Base-by-base conservation (phyloP, 2,888 invertebrate genomes). In the Drosophila macrothrix region DNA sequence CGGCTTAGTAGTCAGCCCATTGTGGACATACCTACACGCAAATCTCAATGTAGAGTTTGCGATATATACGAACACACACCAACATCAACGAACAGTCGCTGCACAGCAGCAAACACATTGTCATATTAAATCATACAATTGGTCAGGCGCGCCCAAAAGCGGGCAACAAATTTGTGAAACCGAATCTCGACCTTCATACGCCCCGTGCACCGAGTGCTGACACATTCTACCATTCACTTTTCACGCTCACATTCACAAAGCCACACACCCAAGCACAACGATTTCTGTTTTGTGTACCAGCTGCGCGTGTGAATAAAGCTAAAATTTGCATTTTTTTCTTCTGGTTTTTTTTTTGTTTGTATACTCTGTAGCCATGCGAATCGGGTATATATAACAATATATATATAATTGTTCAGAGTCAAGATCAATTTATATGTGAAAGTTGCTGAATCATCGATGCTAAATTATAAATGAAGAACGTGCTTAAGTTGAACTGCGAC, bases 161-260 rank as follows among this genome's bases (percentile, higher is more conserved):
- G 62, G 67, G 58, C 65, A 68, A 68, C 76, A 76, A 79, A 78
- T 78, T 78, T 64, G 75, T 68, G 68, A 71, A 76, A 63, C 78
- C 75, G 68, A 78, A 78, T 43, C 76, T 62, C 73, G 73, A 67
- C 71, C 72, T 70, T 67, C 41, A 63, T 49, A 49, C 37, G 52
- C 56, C 37, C 33, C 62, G 39, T 39, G 39, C 67, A 75, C 73
- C 72, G 61, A 70, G 63, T 74, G 77, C 83, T 76, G 77, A 82
- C 88, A 85, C 86, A 85, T 82, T 82, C 82, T 62, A 72, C 80
- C 88, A 88, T 85, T 88, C 85, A 88, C 85, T 85, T 83, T 85
- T 82, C 88, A 87, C 84, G 72, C 84, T 76, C 67, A 64, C 74
- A 80, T 46, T 56, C 67, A 80, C 70, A 67, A 53, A 54, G 58